Percentiles rank a stretch among this genome's conserved stretches.
phyloP scores from a whole-genome alignment of 2,113 vertebrate genomes.

The Eulacestoma nigropectus region DNA sequence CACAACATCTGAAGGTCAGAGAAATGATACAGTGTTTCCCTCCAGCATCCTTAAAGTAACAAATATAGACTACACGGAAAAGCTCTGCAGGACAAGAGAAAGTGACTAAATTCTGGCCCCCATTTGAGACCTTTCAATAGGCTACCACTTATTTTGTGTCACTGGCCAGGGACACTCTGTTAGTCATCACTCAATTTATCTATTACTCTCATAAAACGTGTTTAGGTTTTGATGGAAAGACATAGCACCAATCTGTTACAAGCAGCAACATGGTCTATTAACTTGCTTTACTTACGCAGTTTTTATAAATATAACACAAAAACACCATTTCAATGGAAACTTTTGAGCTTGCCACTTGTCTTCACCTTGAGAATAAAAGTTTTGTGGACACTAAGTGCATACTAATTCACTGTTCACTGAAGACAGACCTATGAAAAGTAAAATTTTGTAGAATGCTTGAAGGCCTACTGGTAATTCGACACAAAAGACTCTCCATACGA shows the following conservation, averaged over 20 bases:
- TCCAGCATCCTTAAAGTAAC: background rate
- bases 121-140: background rate
- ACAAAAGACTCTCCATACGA: background rate
- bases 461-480: background rate
- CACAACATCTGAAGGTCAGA: background rate
- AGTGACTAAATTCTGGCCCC: background rate
- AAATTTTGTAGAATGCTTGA: background rate
- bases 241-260: background rate
- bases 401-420: background rate
- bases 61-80: background rate
- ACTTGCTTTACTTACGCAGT: background rate
- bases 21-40: background rate
- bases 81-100: background rate
- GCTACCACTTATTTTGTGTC: background rate
- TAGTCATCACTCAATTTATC: background rate
- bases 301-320: background rate
- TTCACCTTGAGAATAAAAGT: background rate
- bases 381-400: background rate
- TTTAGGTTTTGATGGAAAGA: background rate
- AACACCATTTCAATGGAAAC: background rate
- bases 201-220: background rate
- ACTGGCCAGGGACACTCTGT: background rate
- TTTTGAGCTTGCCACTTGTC: background rate
- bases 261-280: background rate
- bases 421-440: background rate